Conservation (phyloP, 2,888 invertebrate genomes). For the Tetheella fluctuosa region DNA sequence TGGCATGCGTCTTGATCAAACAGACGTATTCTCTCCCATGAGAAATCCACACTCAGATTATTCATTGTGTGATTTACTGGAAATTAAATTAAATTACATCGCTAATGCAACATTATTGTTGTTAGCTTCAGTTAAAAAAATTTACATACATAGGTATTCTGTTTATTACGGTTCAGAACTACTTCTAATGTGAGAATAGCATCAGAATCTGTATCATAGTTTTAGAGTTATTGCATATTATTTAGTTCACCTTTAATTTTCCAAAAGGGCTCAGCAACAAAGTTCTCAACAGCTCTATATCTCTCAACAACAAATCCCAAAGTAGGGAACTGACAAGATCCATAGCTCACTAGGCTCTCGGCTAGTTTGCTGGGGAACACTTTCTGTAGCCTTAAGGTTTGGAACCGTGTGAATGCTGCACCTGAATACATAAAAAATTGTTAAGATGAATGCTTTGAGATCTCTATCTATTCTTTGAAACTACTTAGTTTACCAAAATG, state of each 20-base stretch:
- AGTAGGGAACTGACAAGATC: constrained; percentile 99
- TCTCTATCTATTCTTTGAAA: neutral
- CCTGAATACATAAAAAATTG: constrained; percentile 78
- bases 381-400: constrained; percentile 94
- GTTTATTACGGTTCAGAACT: no score
- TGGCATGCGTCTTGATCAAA: constrained; percentile 94
- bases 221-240: neutral
- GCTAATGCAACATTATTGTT: neutral
- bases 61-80: constrained; percentile 91
- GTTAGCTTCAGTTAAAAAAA: no score
- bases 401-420: constrained; percentile 98
- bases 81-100: constrained; percentile 45
- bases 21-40: constrained; percentile 93
- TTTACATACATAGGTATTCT: no score
- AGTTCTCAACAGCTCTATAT: constrained; percentile 95
- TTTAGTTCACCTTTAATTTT: constrained; percentile 89
- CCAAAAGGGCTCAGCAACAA: constrained; percentile 98
- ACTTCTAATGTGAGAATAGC: no score
- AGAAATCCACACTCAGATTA: constrained; percentile 91
- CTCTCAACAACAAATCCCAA: constrained; percentile 99
- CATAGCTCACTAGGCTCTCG: constrained; percentile 96
- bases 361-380: constrained; percentile 90
- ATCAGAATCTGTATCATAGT: no score
- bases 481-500: no score
- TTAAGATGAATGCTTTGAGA: neutral